phyloP scores from a whole-genome alignment of 2,113 vertebrate genomes.

The Neotoma lepida region DNA sequence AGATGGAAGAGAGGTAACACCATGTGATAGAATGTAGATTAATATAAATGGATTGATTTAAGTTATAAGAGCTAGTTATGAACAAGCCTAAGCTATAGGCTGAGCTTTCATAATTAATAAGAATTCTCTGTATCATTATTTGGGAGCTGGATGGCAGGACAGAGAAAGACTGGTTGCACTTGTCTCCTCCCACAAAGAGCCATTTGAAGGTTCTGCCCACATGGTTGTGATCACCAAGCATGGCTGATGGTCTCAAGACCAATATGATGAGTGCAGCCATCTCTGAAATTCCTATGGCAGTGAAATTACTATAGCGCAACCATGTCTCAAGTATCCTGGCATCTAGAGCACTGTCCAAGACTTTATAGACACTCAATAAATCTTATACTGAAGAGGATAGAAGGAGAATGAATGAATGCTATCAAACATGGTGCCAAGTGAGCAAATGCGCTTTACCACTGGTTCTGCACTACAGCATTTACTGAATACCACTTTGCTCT shows the following conservation, averaged over 20 bases:
- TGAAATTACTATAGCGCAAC: not conserved
- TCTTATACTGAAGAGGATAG: not conserved
- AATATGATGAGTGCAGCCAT: not conserved
- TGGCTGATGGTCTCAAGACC: constrained; percentile 9
- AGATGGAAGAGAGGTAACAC: no score
- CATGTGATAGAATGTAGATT: no score
- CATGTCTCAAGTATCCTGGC: constrained; percentile 7
- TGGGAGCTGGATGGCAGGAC: no score
- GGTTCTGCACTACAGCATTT: not conserved
- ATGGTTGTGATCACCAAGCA: not conserved
- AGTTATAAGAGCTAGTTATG: no score
- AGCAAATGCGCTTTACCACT: not conserved
- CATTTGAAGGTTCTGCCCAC: not conserved
- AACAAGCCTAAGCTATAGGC: no score
- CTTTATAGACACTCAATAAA: not conserved
- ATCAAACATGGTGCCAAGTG: not conserved
- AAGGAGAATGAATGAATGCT: not conserved
- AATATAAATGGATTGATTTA: no score
- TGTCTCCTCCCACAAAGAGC: not conserved
- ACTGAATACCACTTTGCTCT: not conserved
- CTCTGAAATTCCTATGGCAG: not conserved
- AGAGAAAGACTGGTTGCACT: no score
- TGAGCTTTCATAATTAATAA: no score
- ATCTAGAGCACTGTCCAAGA: not conserved
- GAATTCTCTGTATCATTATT: no score